phyloP scores from a whole-genome alignment of 2,888 invertebrate species.

The Pachliopta kotzebuea region DNA sequence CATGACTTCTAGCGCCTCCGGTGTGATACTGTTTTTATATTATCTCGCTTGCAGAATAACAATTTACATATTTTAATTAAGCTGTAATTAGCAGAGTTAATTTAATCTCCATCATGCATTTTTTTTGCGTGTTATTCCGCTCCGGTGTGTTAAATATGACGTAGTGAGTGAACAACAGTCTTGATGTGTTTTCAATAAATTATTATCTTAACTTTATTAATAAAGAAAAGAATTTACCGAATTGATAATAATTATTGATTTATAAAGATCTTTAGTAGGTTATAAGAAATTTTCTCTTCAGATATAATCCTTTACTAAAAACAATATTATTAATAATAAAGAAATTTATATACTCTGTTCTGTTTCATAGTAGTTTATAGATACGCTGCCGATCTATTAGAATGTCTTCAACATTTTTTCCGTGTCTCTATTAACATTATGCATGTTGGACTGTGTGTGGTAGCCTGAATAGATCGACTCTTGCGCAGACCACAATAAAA shows the following conservation, averaged over 20 bases:
- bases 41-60: constrained; percentile 13
- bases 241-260: too few relatives aligned
- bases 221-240: too few relatives aligned
- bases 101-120: constrained; percentile 2
- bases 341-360: too few relatives aligned
- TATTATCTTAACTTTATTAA: too few relatives aligned
- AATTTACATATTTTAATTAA: constrained; percentile 31
- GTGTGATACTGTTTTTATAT: constrained; percentile 27
- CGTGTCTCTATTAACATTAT: constrained; percentile 28
- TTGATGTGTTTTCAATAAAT: background rate
- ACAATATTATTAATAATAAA: too few relatives aligned
- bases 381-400: constrained; percentile 2
- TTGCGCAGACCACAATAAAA: constrained; percentile 61
- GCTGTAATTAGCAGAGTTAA: constrained; percentile 26
- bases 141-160: too few relatives aligned
- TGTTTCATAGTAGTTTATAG: background rate
- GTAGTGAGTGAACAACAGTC: background rate
- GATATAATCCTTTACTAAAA: too few relatives aligned
- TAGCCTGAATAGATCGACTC: constrained; percentile 45
- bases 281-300: too few relatives aligned
- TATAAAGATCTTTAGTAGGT: too few relatives aligned
- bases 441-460: constrained; percentile 53
- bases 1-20: constrained; percentile 28
- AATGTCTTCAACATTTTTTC: constrained; percentile 15
- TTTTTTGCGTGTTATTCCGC: background rate